Percentiles rank a stretch among this genome's conserved stretches.
Conservation (phyloP, 2,113 vertebrate species). For the Leucopternis melanops region DNA sequence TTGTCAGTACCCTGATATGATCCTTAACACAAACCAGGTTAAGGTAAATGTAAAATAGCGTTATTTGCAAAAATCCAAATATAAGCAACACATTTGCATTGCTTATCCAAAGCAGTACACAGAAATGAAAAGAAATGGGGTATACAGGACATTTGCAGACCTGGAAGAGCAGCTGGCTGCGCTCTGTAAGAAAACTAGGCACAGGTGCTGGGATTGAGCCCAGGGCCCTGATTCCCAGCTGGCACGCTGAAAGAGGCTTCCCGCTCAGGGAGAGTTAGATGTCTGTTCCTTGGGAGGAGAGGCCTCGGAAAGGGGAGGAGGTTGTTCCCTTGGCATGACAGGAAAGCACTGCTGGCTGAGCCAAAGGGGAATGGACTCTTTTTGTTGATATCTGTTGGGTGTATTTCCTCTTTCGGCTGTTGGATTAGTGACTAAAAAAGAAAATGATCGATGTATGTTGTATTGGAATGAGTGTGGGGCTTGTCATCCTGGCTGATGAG, state of each 20-base stretch:
- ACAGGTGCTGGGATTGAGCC: constrained; percentile 58
- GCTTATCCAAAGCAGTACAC: neutral
- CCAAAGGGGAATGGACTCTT: neutral
- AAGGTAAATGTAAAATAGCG: neutral
- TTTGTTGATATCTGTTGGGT: neutral
- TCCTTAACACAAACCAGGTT: neutral
- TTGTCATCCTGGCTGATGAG: neutral
- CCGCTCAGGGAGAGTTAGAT: neutral
- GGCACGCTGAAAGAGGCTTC: constrained; percentile 17
- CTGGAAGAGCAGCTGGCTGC: constrained; percentile 36
- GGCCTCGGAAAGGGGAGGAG: constrained; percentile 46
- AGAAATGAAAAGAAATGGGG: neutral
- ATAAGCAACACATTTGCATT: neutral
- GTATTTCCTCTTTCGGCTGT: neutral
- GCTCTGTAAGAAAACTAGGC: constrained; percentile 46
- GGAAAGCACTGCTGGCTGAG: neutral
- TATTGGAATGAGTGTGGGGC: neutral
- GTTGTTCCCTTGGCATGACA: constrained; percentile 4
- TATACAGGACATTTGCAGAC: neutral
- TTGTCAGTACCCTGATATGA: neutral
- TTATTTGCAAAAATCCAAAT: constrained; percentile 19
- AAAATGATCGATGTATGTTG: neutral
- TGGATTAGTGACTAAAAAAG: neutral
- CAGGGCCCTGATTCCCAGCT: constrained; percentile 55
- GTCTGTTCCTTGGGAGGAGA: constrained; percentile 43